Percentiles rank a stretch among this genome's conserved stretches.
Evolutionary conservation across 2,888 invertebrate species (phyloP).

Genomic region (Eustalomyia histrio): DNA sequence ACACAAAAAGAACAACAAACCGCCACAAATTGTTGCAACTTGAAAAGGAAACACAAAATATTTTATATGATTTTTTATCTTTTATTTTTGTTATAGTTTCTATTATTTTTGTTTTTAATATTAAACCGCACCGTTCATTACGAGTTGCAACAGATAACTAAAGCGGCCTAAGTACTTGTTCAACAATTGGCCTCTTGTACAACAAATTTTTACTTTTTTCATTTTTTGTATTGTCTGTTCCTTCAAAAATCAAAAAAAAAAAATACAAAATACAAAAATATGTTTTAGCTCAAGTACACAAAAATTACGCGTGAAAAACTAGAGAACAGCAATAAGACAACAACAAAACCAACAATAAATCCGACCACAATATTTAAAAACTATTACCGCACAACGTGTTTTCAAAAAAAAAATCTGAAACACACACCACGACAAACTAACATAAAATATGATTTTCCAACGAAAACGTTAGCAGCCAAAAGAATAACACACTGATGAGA

Average conservation of each 20-base stretch:
- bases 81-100: conserved; percentile 35
- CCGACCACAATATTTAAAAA: conserved; percentile 30
- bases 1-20: not conserved
- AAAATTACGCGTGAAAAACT: conserved; percentile 65
- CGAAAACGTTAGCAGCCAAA: conserved; percentile 44
- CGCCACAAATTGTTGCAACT: conserved; percentile 36
- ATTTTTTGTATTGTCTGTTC: conserved; percentile 29
- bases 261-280: too few relatives aligned
- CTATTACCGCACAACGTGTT: conserved; percentile 21
- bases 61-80: conserved; percentile 9
- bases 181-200: conserved; percentile 62
- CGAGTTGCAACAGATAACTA: conserved; percentile 66
- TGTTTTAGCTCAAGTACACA: conserved; percentile 62
- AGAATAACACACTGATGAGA: not conserved
- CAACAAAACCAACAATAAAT: conserved; percentile 20
- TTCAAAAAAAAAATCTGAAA: conserved; percentile 35
- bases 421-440: conserved; percentile 65
- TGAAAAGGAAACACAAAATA: not conserved
- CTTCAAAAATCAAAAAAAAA: conserved; percentile 50
- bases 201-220: conserved; percentile 25
- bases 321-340: conserved; percentile 37
- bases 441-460: conserved; percentile 66
- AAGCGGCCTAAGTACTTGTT: conserved; percentile 62
- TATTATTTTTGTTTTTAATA: conserved; percentile 11
- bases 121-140: conserved; percentile 60